Evolutionary conservation across 92 coral and sea anemone species (phyloP), one percentile per base, ranked within the genome.

Genomic region (Metridium senile): DNA sequence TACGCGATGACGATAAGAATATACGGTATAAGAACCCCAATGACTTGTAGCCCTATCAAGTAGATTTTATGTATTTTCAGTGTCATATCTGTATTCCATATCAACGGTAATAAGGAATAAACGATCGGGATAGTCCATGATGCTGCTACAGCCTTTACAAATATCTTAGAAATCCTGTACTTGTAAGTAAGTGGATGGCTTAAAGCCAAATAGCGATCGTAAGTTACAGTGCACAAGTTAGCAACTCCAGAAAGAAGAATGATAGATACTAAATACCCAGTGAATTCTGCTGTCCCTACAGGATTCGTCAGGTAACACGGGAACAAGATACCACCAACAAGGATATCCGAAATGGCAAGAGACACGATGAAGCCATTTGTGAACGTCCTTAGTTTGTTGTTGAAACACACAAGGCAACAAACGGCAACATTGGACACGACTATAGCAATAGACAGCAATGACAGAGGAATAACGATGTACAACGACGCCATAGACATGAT

Each of bases 311-410:
- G 70, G n/a, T 90, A 87, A 9, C 85, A 59, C 1, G 95, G 95
- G 65, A 90, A 85, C 25, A 90, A 63, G 7, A 90, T 57, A 13
- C 86, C 91, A 26, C 95, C 95, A 0, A 87, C 89, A 10, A 90
- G 74, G 26, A 90, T 75, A 66, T 90, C 95, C 25, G 91, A 82
- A 33, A 90, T 75, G 29, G 95, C 95, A 27, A 90, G 84, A 22
- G 95, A 90, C 17, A 88, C 88, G 33, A 90, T 82, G 45, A 90
- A 84, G 19, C 91, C 88, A 33, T 90, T 90, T 0, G 95, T 90
- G 56, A 75, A 83, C 20, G 89, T 90, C 53, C 87, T 79, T 25
- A 90, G 74, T 11, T 61, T 78, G 66, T 87, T 87, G 61, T 87
- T 80, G 27, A 80, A 23, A 77, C 84, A 90, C 1, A 90, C 92